Base-by-base conservation (phyloP, 2,797 vertebrate genomes). In the Perodicticus potto region DNA sequence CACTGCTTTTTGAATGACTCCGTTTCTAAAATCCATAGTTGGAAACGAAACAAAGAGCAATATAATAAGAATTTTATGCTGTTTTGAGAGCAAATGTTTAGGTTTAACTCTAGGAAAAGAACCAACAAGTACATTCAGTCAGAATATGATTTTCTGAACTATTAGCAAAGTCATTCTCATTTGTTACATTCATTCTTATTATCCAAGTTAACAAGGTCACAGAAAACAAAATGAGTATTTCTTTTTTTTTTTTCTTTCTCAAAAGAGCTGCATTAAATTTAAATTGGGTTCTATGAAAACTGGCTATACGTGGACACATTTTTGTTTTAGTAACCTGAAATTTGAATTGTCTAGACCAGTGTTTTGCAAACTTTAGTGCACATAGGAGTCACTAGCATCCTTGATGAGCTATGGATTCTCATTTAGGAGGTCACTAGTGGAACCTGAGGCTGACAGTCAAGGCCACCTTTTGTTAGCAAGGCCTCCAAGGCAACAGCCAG, bases 41-140 rank as follows among this genome's bases (percentile, higher is more conserved):
- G 98, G 98, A 98, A 98, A 76, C 34, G 96, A 98, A 98, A 98
- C 97, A 98, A 98, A 98, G 98, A 96, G 89, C 89, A 97, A 85
- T 74, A 92, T 94, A 98, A 98, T 53, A 97, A 97, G 98, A 97
- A 97, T 96, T 96, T 97, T 97, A 97, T 94, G 98, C 97, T 97
- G 97, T 95, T 98, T 97, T 96, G 94, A 96, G 84, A 94, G 97
- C 97, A 98, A 98, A 97, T 90, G 95, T 96, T 90, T 97, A 97
- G 96, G 96, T 98, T 94, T 95, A 65, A 98, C 97, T 97, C 90
- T 96, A 94, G 67, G 78, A 93, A 93, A 97, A 97, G 94, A 97
- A 97, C 89, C 40, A 94, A 43, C 63, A 89, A 96, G 90, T 1
- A 20, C 49, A 69, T 88, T 94, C 94, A 98, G 93, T 97, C 95